Evolutionary conservation across 2,113 vertebrate species (phyloP).

Genomic region (Bettongia penicillata): DNA sequence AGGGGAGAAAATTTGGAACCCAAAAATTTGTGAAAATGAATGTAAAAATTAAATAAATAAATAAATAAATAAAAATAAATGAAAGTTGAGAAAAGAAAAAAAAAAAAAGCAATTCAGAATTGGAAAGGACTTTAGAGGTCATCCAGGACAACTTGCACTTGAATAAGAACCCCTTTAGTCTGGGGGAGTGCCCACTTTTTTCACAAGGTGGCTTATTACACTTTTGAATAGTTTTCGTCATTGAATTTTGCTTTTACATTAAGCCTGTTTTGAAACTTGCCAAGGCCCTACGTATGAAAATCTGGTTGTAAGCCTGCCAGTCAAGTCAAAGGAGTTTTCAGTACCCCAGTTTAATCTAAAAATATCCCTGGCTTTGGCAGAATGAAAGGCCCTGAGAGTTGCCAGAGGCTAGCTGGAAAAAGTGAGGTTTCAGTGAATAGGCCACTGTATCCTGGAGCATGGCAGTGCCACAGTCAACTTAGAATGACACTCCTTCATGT

Average conservation of each 20-base stretch:
- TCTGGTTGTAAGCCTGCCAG: background rate
- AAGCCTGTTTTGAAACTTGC: background rate
- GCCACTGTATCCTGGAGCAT: background rate
- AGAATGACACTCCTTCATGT: background rate
- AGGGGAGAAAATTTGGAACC: too few relatives aligned
- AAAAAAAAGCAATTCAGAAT: background rate
- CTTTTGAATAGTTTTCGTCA: background rate
- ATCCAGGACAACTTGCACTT: background rate
- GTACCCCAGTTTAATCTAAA: background rate
- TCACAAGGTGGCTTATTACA: background rate
- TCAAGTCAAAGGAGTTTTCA: background rate
- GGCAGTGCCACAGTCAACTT: background rate
- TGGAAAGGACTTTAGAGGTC: background rate
- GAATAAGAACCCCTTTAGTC: background rate
- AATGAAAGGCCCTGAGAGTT: background rate
- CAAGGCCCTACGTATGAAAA: background rate
- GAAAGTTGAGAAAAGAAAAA: too few relatives aligned
- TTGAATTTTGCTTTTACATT: background rate
- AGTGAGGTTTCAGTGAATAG: background rate
- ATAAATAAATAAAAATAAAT: too few relatives aligned
- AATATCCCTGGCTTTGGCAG: background rate
- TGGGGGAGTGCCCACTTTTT: background rate
- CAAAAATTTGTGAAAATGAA: too few relatives aligned
- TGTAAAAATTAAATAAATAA: too few relatives aligned
- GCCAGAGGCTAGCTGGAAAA: background rate